These are phyloP conservation scores for Halesus radiatus DNA, from an alignment of 1,140 invertebrate species.

Conservation along the genomic window DNA sequence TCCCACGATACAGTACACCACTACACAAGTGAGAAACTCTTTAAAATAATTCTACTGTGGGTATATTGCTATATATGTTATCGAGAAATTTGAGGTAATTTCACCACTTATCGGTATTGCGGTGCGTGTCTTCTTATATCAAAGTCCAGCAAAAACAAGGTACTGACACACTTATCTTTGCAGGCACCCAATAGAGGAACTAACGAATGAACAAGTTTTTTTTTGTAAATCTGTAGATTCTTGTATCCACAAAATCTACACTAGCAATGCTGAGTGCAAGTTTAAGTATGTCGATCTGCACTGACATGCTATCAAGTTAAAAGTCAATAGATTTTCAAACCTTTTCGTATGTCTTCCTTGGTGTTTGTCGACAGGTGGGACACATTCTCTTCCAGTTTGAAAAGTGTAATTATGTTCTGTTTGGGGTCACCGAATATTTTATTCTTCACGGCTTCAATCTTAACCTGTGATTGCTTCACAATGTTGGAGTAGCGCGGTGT, in stretches of 20 bases:
- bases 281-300: background rate
- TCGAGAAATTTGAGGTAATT: too few relatives aligned
- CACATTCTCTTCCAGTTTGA: background rate
- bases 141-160: too few relatives aligned
- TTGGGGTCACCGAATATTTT: constrained; percentile 18
- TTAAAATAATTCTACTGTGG: too few relatives aligned
- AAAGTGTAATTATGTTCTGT: background rate
- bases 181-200: too few relatives aligned
- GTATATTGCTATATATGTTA: too few relatives aligned
- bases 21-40: too few relatives aligned
- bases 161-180: too few relatives aligned
- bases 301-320: background rate
- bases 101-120: too few relatives aligned
- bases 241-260: background rate
- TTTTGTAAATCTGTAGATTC: background rate
- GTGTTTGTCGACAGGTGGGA: background rate
- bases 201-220: background rate
- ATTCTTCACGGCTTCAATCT: constrained; percentile 10
- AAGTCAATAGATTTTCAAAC: background rate
- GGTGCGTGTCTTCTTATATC: too few relatives aligned
- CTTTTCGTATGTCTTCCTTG: background rate
- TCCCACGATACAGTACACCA: too few relatives aligned
- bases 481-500: constrained; percentile 41
- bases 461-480: constrained; percentile 1
- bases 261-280: background rate